Conservation (phyloP, 2,113 vertebrate genomes). For the Erythrolamprus reginae region DNA sequence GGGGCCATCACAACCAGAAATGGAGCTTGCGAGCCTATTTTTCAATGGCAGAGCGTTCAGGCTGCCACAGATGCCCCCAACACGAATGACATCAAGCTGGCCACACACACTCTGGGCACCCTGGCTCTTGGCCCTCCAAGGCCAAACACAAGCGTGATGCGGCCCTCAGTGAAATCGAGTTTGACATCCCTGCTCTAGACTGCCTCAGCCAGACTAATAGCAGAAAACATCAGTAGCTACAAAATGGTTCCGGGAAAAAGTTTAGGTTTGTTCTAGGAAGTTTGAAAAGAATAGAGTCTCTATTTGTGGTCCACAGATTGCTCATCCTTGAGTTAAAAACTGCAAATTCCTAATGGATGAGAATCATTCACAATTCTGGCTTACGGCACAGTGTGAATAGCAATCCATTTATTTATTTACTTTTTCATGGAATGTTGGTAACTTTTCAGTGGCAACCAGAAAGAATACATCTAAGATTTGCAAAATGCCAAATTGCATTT, state of each 20-base stretch:
- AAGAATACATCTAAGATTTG: not conserved
- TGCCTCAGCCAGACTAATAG: not conserved
- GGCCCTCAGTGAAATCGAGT: no score
- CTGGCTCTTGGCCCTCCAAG: fast-evolving
- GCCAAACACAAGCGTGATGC: no score
- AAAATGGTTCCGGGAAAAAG: not conserved
- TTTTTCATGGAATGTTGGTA: not conserved
- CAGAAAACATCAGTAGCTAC: not conserved
- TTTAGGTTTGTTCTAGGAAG: not conserved
- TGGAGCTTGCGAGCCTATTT: no score
- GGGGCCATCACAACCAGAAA: no score
- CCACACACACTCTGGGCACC: no score
- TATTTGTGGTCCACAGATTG: not conserved
- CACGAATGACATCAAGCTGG: no score
- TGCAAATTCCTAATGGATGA: not conserved
- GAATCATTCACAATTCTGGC: not conserved
- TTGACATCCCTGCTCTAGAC: not conserved
- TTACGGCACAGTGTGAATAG: not conserved
- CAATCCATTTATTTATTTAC: no score
- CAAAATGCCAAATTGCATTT: not conserved
- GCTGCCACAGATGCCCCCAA: fast-evolving
- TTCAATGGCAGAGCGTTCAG: no score
- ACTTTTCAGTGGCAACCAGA: not conserved
- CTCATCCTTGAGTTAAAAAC: not conserved
- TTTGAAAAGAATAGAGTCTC: not conserved